These are phyloP conservation scores for Hyposoter didymator DNA, from an alignment of 2,888 invertebrate species.

Conservation along the genomic window DNA sequence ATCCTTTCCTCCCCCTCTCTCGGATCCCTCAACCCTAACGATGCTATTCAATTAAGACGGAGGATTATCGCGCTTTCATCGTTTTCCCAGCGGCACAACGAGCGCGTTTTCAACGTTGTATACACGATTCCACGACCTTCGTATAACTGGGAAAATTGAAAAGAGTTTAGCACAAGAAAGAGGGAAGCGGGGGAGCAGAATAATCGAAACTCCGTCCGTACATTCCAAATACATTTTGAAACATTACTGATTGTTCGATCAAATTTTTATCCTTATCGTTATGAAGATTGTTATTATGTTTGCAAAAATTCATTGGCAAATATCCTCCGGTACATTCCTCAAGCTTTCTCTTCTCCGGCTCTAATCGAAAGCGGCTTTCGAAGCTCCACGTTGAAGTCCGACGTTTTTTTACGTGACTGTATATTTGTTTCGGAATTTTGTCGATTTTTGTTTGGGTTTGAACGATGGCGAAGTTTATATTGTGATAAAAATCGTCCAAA, in stretches of 20 bases:
- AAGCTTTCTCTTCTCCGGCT: not conserved
- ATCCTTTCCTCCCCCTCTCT: not conserved
- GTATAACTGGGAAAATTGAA: slow-evolving; percentile 14
- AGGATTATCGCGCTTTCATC: slow-evolving; percentile 74
- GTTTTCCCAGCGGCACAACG: slow-evolving; percentile 53
- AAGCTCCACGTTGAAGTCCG: not conserved
- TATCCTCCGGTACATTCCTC: slow-evolving; percentile 6
- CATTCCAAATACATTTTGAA: slow-evolving; percentile 42
- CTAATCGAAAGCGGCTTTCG: not conserved
- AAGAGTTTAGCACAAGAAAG: not conserved
- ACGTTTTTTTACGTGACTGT: not conserved
- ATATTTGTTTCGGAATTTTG: not conserved
- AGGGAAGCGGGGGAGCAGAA: not conserved
- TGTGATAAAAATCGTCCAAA: not conserved
- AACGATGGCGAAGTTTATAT: not conserved
- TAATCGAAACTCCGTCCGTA: slow-evolving; percentile 1
- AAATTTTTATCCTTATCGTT: slow-evolving; percentile 45
- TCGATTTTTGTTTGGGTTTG: not conserved
- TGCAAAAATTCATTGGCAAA: slow-evolving; percentile 27
- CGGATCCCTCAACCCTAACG: slow-evolving; percentile 26
- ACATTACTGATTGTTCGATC: slow-evolving; percentile 47
- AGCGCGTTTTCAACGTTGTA: slow-evolving; percentile 26
- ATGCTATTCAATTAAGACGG: slow-evolving; percentile 74
- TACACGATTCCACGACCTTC: not conserved
- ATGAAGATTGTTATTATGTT: slow-evolving; percentile 35